Evolutionary conservation across 37 sponge, comb jelly and placozoan species (phyloP), one percentile per base, ranked within the genome.

Genomic region (Haliclona indistincta): DNA sequence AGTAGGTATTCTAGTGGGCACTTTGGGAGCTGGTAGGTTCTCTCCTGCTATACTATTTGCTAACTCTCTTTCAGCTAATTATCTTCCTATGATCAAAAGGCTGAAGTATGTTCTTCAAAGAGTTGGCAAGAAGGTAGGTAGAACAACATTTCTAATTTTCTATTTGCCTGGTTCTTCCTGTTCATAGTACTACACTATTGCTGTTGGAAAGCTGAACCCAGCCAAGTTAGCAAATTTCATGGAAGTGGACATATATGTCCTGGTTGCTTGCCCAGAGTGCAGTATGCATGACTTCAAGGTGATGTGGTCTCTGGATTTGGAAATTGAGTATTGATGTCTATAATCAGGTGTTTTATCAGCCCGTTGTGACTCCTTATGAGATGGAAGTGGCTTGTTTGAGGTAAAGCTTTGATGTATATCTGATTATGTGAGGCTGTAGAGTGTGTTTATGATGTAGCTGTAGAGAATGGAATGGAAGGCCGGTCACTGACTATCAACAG

Each of bases 171-270:
- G 28, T 30, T 47, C 11, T 73, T 53, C 63, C 52, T 29, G 39
- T 68, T 43, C n/a, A 39, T 61, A 95, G 96, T 92, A 75, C 56
- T 98, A 98, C 80, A 84, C 88, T 22, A 67, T 98, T 56, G 90
- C 89, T 7, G 79, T 98, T 37, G 99, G 99, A n/a, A 98, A 98
- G 65, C 65, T 95, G 26, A 95, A 98, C 65, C 78, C 83, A 23
- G 86, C 96, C 52, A 98, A 98, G 81, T 77, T 98, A 63, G 99
- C 96, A 35, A 98, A 98, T 62, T 98, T 98, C 76, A 76, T 94
- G 88, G 99, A 98, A 64, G 71, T 98, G 0, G 96, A 92, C 39
- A 63, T 94, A 15, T 98, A 84, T 71, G 99, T 98, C 56, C 81
- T 98, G 60, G 89, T 98, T 51, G 95, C 94, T 6, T 93, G 94